Evolutionary conservation across 2,113 vertebrate genomes (phyloP).

Genomic region (Columba janthina): DNA sequence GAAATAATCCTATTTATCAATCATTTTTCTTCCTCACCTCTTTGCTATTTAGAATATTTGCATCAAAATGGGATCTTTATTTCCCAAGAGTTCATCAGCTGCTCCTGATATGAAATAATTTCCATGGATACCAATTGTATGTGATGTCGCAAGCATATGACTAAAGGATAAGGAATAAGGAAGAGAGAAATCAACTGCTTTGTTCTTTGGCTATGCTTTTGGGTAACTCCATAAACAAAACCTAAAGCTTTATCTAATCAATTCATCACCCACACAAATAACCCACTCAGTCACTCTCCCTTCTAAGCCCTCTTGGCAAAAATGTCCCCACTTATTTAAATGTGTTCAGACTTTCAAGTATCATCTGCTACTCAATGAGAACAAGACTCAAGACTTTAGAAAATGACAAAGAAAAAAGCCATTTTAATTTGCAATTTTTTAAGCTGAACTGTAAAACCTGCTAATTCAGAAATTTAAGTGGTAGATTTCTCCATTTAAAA

Average conservation of each 20-base stretch:
- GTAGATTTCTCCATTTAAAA: background rate
- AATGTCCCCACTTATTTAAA: background rate
- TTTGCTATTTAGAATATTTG: constrained; percentile 60
- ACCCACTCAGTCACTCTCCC: background rate
- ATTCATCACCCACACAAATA: background rate
- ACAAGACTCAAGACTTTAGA: background rate
- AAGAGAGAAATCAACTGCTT: background rate
- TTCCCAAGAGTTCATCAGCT: constrained; percentile 59
- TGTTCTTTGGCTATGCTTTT: constrained; percentile 21
- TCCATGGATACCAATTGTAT: constrained; percentile 55
- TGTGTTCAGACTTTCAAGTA: background rate
- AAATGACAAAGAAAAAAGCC: background rate
- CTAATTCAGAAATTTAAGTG: background rate
- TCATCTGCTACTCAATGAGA: background rate
- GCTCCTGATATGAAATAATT: constrained; percentile 44
- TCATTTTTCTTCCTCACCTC: constrained; percentile 41
- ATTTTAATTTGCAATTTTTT: background rate
- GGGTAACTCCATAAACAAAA: constrained; percentile 15
- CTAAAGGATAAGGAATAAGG: background rate
- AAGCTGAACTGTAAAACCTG: background rate
- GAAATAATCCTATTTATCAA: constrained; percentile 55
- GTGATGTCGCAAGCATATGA: background rate
- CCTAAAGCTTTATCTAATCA: background rate
- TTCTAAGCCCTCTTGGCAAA: background rate
- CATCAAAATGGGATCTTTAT: constrained; percentile 65